Conservation (phyloP, 2,113 vertebrate species). For the Vulpes vulpes region DNA sequence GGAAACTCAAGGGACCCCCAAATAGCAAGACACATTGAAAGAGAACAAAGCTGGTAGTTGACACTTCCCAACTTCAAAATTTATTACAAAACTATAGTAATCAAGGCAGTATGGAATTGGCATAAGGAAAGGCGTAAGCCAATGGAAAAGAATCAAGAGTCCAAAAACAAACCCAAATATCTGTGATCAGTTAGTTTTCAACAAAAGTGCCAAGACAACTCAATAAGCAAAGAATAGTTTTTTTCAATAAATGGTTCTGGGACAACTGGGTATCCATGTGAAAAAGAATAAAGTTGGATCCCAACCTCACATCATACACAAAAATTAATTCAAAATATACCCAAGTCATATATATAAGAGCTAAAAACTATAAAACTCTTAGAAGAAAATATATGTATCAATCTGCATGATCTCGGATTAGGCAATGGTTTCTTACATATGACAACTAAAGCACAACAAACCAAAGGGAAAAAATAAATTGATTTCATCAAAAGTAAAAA, state of each 20-base stretch:
- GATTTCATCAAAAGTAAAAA: slow-evolving; percentile 2
- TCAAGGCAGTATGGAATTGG: background rate
- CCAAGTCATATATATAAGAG: background rate
- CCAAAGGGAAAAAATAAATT: background rate
- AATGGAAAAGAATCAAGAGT: slow-evolving; percentile 18
- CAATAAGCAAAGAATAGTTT: background rate
- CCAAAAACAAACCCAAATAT: background rate
- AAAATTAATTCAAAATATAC: slow-evolving; percentile 16
- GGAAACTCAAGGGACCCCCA: background rate
- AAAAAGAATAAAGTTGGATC: background rate
- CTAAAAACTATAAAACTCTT: slow-evolving; percentile 8
- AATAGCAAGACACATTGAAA: background rate
- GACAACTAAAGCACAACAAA: background rate
- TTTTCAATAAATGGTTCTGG: background rate
- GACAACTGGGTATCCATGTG: background rate
- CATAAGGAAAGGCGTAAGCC: background rate
- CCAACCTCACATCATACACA: background rate
- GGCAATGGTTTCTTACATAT: background rate
- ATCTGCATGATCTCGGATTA: background rate
- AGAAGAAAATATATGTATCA: background rate
- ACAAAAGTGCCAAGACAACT: background rate
- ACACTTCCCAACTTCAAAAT: background rate
- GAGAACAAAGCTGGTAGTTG: background rate
- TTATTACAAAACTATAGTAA: background rate
- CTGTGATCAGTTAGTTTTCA: background rate